Base-by-base conservation (phyloP, 2,113 vertebrate species). In the Mohoua ochrocephala region DNA sequence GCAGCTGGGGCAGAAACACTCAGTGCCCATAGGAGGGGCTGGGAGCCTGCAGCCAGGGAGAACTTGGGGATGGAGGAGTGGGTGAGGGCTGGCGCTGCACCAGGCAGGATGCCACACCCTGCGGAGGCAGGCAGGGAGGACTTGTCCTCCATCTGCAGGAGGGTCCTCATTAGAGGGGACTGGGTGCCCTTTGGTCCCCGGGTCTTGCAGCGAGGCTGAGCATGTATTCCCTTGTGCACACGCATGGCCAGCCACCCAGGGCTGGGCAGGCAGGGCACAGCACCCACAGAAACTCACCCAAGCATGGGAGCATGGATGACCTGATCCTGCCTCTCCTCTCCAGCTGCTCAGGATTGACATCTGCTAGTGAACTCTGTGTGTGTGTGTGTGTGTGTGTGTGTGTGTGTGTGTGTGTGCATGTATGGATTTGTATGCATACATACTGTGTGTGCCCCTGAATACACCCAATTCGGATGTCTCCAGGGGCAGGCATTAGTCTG, bases 141-240 rank as follows among this genome's bases (percentile, higher is more conserved):
- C 33, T 52, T 35, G 53, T 84, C 30, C 26, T 30, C 11, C 10
- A 3, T 30, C 68, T 71, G 53, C 53, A 31, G 22, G 44, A 68
- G 20, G 9, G 30, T 2, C 23, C n/a, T 74, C 11, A 0, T 35
- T 65, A 60, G 50, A 56, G 45, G 24, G 18, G 13, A 5, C n/a
- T 52, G 8, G 3, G 45, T 52, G n/a, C 26, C 10, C 20, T 70
- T 78, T 2, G 8, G 37, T 83, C 21, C 10, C 24, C 0, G 0
- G 10, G 44, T 41, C 33, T 84, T 30, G 10, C 19, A 22, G 33
- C 0, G 2, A 27, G 67, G 30, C 80, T 64, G 68, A 76, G 49
- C 10, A 0, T 0, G 0, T 15, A 5, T 45, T 57, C 27, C 39
- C 50, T 39, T 30, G 27, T 33, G 24, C 37, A 9, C 5, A 2